A percentile compares a stretch with the other conserved stretches of the same genome.
Evolutionary conservation across 2,797 vertebrate species (phyloP).

Genomic region (Synaphobranchus kaupii): DNA sequence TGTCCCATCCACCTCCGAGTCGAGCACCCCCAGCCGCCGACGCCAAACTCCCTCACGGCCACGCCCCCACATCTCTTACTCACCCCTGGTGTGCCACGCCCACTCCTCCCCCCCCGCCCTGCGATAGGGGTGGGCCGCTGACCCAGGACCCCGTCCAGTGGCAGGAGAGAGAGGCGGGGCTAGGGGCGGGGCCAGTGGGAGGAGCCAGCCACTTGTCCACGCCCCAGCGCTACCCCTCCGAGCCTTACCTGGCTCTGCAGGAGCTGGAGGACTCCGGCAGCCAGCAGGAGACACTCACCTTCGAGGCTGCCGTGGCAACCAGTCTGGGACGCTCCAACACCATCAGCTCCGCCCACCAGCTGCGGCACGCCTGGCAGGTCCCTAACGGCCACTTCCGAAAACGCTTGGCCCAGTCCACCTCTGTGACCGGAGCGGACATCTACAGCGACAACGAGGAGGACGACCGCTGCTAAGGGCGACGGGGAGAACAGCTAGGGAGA

Average conservation of each 20-base stretch:
- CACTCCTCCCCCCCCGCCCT: slow-evolving; percentile 73
- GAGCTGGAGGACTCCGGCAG: slow-evolving; percentile 90
- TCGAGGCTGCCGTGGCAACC: slow-evolving; percentile 94
- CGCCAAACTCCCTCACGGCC: slow-evolving; percentile 85
- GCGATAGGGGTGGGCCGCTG: slow-evolving; percentile 70
- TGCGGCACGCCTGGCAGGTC: slow-evolving; percentile 93
- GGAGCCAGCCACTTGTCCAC: slow-evolving; percentile 72
- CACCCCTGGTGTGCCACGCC: slow-evolving; percentile 84
- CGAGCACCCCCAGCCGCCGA: slow-evolving; percentile 90
- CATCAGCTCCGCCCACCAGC: slow-evolving; percentile 83
- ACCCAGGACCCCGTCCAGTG: slow-evolving; percentile 66
- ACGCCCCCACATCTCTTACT: slow-evolving; percentile 90
- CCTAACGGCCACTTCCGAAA: slow-evolving; percentile 96
- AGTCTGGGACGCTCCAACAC: slow-evolving; percentile 95
- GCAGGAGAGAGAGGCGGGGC: slow-evolving; percentile 52
- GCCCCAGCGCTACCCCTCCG: slow-evolving; percentile 89
- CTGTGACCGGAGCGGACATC: slow-evolving; percentile 82
- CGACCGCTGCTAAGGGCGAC: slow-evolving; percentile 86
- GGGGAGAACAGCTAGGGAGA: neutral
- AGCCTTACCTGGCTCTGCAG: slow-evolving; percentile 90
- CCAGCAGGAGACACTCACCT: slow-evolving; percentile 92
- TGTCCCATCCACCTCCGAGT: slow-evolving; percentile 92
- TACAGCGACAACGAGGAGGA: slow-evolving; percentile 96
- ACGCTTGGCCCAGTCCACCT: slow-evolving; percentile 84
- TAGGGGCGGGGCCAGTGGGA: slow-evolving; percentile 64